Conservation (phyloP, 92 coral and sea anemone genomes). For the Phenganax marumi region DNA sequence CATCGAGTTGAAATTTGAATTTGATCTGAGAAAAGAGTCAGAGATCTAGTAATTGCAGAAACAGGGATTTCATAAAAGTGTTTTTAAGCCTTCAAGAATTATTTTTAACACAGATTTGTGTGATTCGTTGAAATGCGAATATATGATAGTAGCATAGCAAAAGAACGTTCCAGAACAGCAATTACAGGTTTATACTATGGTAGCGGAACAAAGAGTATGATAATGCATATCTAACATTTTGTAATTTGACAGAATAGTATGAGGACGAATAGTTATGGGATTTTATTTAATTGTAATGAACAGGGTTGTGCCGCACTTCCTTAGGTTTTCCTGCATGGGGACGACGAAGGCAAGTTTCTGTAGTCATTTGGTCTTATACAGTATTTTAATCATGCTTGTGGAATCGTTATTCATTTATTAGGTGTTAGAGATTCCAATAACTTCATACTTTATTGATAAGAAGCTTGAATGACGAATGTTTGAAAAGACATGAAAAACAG, state of each 20-base stretch:
- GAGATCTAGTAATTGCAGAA: no score
- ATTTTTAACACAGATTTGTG: conserved; percentile 6
- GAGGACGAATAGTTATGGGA: not conserved
- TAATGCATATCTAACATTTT: not conserved
- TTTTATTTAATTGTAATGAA: not conserved
- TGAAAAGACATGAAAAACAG: not conserved
- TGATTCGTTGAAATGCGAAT: not conserved
- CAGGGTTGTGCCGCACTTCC: no score
- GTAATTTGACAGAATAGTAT: not conserved
- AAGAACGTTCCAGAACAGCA: conserved; percentile 9
- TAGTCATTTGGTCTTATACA: not conserved
- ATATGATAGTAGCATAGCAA: not conserved
- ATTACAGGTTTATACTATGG: not conserved
- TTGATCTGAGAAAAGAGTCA: no score
- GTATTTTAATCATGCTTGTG: not conserved
- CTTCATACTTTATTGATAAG: no score
- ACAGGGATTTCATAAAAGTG: no score
- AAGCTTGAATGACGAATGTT: no score
- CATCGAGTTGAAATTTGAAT: no score
- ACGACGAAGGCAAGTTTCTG: no score
- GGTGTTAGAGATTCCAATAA: no score
- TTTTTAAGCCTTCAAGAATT: not conserved
- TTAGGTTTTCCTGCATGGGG: no score
- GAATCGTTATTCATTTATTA: no score
- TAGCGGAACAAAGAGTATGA: conserved; percentile 2